Evolutionary conservation across 2,113 vertebrate species (phyloP).

Genomic region (Clarias gariepinus): DNA sequence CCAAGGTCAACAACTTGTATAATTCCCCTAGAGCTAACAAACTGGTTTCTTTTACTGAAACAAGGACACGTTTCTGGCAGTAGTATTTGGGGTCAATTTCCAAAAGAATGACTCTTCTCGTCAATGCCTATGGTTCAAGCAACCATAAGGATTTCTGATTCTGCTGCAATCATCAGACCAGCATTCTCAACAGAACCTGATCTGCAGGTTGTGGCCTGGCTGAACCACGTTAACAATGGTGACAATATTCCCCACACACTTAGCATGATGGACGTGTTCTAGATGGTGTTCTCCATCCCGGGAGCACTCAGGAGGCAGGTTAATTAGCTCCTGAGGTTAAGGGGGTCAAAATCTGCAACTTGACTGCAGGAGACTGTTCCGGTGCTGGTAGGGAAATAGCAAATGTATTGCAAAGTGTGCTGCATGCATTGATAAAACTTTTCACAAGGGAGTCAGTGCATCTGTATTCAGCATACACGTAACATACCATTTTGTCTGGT

Average conservation of each 20-base stretch:
- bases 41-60: not conserved
- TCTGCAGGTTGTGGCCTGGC: not conserved
- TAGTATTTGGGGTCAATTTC: not conserved
- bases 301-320: not conserved
- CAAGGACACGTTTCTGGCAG: not conserved
- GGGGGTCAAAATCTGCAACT: not conserved
- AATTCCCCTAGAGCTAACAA: not conserved
- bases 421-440: not conserved
- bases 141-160: not conserved
- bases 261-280: not conserved
- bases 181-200: not conserved
- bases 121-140: not conserved
- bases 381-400: not conserved
- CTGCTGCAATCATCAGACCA: not conserved
- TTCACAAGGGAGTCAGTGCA: not conserved
- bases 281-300: not conserved
- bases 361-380: not conserved
- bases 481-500: not conserved
- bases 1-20: not conserved
- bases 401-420: not conserved
- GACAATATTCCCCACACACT: not conserved
- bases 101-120: not conserved
- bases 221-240: not conserved
- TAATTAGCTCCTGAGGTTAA: not conserved
- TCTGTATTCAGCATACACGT: not conserved